These are phyloP conservation scores for Sebastes reedi DNA, from an alignment of 2,797 vertebrate genomes.

Conservation along the genomic window DNA sequence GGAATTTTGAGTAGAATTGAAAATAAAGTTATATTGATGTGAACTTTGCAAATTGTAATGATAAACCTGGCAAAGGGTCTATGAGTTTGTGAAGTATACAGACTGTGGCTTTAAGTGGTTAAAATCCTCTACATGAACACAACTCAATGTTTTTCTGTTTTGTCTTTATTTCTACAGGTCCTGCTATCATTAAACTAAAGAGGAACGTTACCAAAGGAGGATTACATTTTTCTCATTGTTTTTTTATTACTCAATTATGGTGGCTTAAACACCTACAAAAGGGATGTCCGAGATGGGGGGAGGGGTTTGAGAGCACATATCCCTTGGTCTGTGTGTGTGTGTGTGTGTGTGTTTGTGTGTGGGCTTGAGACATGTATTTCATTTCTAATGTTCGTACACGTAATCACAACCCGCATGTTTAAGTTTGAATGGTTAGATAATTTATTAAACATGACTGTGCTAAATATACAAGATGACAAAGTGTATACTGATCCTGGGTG, in stretches of 20 bases:
- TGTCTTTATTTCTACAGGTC: constrained; percentile 39
- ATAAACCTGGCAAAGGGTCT: neutral
- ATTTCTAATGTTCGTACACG: constrained; percentile 19
- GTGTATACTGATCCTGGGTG: constrained; percentile 63
- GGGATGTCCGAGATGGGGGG: constrained; percentile 88
- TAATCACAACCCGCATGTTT: neutral
- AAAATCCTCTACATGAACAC: neutral
- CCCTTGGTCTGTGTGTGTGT: constrained; percentile 52
- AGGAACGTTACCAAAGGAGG: neutral
- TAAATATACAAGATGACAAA: neutral
- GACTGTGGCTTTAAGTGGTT: neutral
- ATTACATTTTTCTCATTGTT: constrained; percentile 43
- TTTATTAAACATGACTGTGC: neutral
- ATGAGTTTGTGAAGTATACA: neutral
- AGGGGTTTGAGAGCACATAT: constrained; percentile 85
- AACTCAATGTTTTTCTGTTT: neutral
- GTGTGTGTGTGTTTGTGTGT: constrained; percentile 13
- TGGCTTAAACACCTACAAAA: constrained; percentile 81
- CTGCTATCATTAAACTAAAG: neutral
- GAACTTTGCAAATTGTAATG: neutral
- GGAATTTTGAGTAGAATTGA: neutral
- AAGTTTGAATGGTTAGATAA: neutral
- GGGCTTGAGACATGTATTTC: constrained; percentile 25
- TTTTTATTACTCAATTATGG: constrained; percentile 80
- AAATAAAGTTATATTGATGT: neutral